A percentile compares a stretch with the other conserved stretches of the same genome.
Conservation (phyloP, 2,888 invertebrate genomes). For the Tenthredo notha region DNA sequence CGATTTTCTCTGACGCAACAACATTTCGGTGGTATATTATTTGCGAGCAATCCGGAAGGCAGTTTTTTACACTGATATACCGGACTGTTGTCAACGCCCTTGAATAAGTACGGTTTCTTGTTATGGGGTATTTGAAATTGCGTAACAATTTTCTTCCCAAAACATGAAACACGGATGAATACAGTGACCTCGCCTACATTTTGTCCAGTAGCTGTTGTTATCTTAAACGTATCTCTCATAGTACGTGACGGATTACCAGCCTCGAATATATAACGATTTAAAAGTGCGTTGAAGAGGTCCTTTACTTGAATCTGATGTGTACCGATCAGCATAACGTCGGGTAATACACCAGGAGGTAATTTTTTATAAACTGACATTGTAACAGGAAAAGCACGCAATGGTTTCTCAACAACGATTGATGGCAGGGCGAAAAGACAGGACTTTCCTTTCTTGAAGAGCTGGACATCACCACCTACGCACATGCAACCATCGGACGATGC, state of each 20-base stretch:
- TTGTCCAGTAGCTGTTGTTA: slow-evolving; percentile 79
- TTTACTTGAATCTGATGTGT: slow-evolving; percentile 82
- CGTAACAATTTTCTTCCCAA: slow-evolving; percentile 84
- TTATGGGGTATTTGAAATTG: slow-evolving; percentile 81
- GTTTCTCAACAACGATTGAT: slow-evolving; percentile 79
- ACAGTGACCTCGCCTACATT: slow-evolving; percentile 82
- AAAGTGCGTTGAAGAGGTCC: slow-evolving; percentile 82
- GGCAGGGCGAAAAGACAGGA: slow-evolving; percentile 85
- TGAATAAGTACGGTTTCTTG: slow-evolving; percentile 71
- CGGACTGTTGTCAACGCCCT: slow-evolving; percentile 67
- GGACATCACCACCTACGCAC: slow-evolving; percentile 77
- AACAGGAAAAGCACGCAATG: slow-evolving; percentile 81
- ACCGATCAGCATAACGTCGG: slow-evolving; percentile 83
- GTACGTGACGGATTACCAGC: slow-evolving; percentile 81
- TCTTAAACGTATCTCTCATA: slow-evolving; percentile 82
- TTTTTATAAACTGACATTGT: slow-evolving; percentile 82
- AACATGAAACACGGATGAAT: slow-evolving; percentile 84
- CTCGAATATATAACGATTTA: slow-evolving; percentile 76
- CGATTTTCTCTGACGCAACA: slow-evolving; percentile 5
- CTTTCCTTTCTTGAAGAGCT: slow-evolving; percentile 83
- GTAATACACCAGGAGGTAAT: slow-evolving; percentile 82
- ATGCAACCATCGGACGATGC: slow-evolving; percentile 75
- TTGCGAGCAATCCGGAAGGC: slow-evolving; percentile 58
- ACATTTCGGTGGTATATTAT: slow-evolving; percentile 39
- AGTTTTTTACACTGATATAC: slow-evolving; percentile 71